These are phyloP conservation scores for Apis mellifera DNA, from an alignment of 1,140 invertebrate genomes.

Conservation along the genomic window Amel_HAv3.1 CM009931.2:15763501-15764000, in stretches of 20 bases:
- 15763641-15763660: not conserved
- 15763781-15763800: not conserved
- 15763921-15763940: no score
- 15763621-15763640: not conserved
- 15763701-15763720: not conserved
- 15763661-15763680: slow-evolving; percentile 29
- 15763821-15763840: no score
- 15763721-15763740: not conserved
- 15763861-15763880: not conserved
- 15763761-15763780: no score
- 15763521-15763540: not conserved
- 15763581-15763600: not conserved
- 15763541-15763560: not conserved
- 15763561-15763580: not conserved
- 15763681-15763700: slow-evolving; percentile 18
- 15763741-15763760: no score
- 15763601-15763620: not conserved
- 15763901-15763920: no score
- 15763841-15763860: slow-evolving; percentile 8
- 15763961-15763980: no score
- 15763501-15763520: not conserved
- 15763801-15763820: no score
- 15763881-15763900: not conserved
- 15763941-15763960: no score
- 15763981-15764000: no score